Conservation (phyloP, 2,888 invertebrate genomes). For the Rhamphomyia laevipes region DNA sequence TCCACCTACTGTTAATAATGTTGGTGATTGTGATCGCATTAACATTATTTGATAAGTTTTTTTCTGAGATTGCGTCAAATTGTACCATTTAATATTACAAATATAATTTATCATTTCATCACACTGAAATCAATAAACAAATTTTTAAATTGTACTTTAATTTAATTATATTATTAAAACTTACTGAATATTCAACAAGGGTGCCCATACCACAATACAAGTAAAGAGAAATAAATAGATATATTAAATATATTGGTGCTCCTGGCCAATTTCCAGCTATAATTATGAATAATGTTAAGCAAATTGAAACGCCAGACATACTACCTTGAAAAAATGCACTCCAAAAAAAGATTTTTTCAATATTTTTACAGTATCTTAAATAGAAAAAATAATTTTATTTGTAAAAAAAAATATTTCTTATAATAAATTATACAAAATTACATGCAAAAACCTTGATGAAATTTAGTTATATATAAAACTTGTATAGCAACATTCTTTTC, state of each 20-base stretch:
- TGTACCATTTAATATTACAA: too few relatives aligned
- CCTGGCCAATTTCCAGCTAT: not conserved
- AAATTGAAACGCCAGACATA: not conserved
- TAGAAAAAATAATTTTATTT: too few relatives aligned
- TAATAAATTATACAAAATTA: too few relatives aligned
- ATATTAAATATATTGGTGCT: not conserved
- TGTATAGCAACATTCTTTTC: too few relatives aligned
- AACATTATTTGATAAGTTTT: not conserved
- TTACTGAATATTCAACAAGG: not conserved
- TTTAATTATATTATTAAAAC: not conserved
- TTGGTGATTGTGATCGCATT: not conserved
- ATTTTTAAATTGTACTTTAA: too few relatives aligned
- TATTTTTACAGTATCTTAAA: too few relatives aligned
- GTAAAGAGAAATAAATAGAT: not conserved
- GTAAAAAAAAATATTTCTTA: too few relatives aligned
- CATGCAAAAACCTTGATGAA: too few relatives aligned
- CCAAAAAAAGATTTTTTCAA: not conserved
- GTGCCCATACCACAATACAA: not conserved
- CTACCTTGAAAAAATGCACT: not conserved
- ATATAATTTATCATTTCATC: too few relatives aligned
- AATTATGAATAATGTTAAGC: not conserved
- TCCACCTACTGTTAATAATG: not conserved
- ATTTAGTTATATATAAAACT: too few relatives aligned
- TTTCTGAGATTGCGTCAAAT: too few relatives aligned
- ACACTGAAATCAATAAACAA: too few relatives aligned